Base-by-base conservation (phyloP, 2,888 invertebrate species). In the Melangyna quadrimaculata region DNA sequence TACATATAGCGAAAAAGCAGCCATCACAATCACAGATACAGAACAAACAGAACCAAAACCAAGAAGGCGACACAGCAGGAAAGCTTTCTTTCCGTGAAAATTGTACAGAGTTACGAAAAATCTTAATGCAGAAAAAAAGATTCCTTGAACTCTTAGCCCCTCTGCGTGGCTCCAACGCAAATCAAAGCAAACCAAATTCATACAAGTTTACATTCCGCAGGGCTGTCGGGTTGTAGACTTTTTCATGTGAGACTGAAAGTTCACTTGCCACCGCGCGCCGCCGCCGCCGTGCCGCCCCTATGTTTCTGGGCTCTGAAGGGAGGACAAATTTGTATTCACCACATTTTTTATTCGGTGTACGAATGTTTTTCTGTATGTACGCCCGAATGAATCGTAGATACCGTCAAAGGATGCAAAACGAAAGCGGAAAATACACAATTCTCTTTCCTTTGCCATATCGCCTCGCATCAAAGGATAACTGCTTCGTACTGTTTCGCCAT, bases 321-420 rank as follows among this genome's bases (percentile, higher is more conserved):
- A 53, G 51, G 35, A 51, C 48, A 53, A 59, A 61, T 63, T 48
- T 29, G 29, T 51, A 70, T 70, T 69, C 45, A 69, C 37, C n/a
- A 17, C 40, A 9, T 59, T 63, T 35, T 61, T 61, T 51, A 51
- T 48, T 45, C 63, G 45, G 27, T n/a, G n/a, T 57, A 65, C 65
- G 63, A 81, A 75, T 81, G 75, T 81, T 45, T 48, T 81, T 75
- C 35, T 53, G 48, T 59, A 59, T 53, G 48, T 59, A 59, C 48
- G 51, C 77, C 51, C 43, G 81, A 81, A 45, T 72, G 65, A 59
- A 35, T 51, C 71, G 48, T 57, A 67, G 81, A 81, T 77, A 71
- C 57, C 40, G 51, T 72, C 77, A 77, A 77, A 71, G 65, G 71
- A 77, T 81, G 71, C 71, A 43, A 65, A 72, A 57, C 14, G 48